Evolutionary conservation across 1,140 invertebrate species (phyloP), one percentile per base, ranked within the genome.

Genomic region (Heliothis subflexa): DNA sequence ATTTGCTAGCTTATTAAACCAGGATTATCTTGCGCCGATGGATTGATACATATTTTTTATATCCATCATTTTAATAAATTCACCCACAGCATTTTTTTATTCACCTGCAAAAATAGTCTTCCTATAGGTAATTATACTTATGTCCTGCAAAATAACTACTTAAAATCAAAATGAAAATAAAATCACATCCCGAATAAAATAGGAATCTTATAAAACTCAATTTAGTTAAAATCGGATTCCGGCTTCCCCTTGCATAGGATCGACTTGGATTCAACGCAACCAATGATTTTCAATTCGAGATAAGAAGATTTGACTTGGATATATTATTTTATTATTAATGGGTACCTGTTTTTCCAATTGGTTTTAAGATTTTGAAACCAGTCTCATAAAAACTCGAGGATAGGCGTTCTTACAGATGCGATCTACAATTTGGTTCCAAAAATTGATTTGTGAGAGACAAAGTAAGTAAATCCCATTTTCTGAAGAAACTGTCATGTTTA

Each of bases 211-310:
- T 83, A 84, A 85, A 86, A 86, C 84, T 86, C 87, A 88, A 88
- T 88, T 86, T 85, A 86, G 82, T 85, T 87, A 85, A 84, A 88
- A 88, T 88, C 86, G 82, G 86, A 88, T 88, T 80, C 72, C 57
- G 68, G 70, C 81, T 79, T 79, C 73, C 80, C 80, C 73, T 75
- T 84, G 81, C 78, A 85, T 79, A 79, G 83, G 80, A 83, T 84
- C 81, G 59, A 49, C 71, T 79, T 52, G 81, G 76, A 80, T 82
- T 78, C 79, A 66, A 82, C 78, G 81, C 79, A 70, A 82, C 75
- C 80, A 85, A 86, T 86, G 86, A 86, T 87, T 87, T 75, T 85
- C 83, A 83, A 89, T 89, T 86, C 86, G 77, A 85, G 85, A 85
- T 88, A 86, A 88, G 82, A 74, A 86, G 85, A 85, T 85, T 88